Evolutionary conservation across 2,888 invertebrate species (phyloP).

Genomic region (Drosophila testacea): DNA sequence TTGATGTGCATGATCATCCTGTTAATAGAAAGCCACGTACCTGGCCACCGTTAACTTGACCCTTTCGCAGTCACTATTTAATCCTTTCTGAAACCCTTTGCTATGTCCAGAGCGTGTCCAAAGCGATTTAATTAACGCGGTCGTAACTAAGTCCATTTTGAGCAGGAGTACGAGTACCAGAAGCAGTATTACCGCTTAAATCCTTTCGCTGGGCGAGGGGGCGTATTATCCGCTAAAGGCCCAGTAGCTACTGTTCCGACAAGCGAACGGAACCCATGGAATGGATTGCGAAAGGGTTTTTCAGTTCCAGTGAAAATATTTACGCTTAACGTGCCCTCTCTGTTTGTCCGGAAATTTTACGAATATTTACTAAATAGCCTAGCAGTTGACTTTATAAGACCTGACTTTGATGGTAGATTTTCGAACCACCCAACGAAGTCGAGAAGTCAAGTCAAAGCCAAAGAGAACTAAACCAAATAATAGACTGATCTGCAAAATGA

Average conservation of each 20-base stretch:
- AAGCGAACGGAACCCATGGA: constrained; percentile 1
- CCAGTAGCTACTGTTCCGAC: constrained; percentile 65
- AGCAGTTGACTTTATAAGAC: constrained; percentile 61
- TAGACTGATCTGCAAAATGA: constrained; percentile 45
- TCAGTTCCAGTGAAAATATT: constrained; percentile 74
- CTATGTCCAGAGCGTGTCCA: constrained; percentile 63
- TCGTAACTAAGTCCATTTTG: constrained; percentile 48
- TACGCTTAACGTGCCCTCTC: constrained; percentile 34
- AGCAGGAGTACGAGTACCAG: constrained; percentile 15
- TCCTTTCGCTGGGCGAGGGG: constrained; percentile 59
- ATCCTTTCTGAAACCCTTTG: constrained; percentile 70
- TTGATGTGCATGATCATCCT: constrained; percentile 84
- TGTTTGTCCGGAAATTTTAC: constrained; percentile 50
- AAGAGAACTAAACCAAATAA: constrained; percentile 31
- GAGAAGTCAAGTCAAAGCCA: constrained; percentile 62
- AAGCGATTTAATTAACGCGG: constrained; percentile 82
- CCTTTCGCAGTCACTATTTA: constrained; percentile 37
- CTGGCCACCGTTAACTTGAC: constrained; percentile 42
- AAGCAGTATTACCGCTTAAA: constrained; percentile 51
- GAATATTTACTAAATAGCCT: constrained; percentile 77
- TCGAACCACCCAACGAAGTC: constrained; percentile 44
- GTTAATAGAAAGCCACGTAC: constrained; percentile 78
- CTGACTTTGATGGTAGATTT: constrained; percentile 39
- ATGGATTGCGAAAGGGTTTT: constrained; percentile 40
- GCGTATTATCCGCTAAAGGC: constrained; percentile 64